These are phyloP conservation scores for Drosophila ogumai DNA, from an alignment of 1,140 invertebrate genomes.

Conservation along the genomic window DNA sequence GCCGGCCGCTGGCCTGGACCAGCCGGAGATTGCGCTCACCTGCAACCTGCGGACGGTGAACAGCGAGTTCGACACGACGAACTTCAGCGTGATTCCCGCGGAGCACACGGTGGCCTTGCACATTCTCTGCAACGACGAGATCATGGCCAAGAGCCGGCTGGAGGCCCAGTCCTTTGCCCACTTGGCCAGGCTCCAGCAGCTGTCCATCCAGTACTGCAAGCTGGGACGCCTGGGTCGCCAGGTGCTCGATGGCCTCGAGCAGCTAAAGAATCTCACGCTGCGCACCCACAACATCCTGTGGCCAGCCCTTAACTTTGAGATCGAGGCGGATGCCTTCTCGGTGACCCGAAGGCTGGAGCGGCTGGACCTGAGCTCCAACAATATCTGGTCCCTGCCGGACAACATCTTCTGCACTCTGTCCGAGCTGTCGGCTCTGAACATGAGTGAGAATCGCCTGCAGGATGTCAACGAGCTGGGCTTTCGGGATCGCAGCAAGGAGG, in stretches of 20 bases:
- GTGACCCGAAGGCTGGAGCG: constrained; percentile 90
- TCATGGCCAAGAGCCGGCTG: constrained; percentile 90
- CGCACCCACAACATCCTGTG: constrained; percentile 92
- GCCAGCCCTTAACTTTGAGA: constrained; percentile 91
- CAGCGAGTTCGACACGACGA: constrained; percentile 93
- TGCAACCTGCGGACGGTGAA: constrained; percentile 92
- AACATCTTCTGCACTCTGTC: constrained; percentile 93
- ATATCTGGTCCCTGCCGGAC: constrained; percentile 94
- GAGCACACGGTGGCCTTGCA: constrained; percentile 92
- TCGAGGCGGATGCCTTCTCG: constrained; percentile 90
- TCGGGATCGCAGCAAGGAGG: constrained; percentile 86
- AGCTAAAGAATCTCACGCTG: constrained; percentile 92
- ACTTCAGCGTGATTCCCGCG: constrained; percentile 93
- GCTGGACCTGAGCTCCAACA: constrained; percentile 94
- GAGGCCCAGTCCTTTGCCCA: constrained; percentile 92
- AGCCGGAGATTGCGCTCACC: constrained; percentile 90
- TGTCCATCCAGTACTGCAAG: constrained; percentile 94
- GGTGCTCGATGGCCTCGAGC: constrained; percentile 90
- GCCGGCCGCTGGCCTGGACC: constrained; percentile 61
- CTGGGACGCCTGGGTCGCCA: constrained; percentile 91
- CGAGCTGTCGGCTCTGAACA: constrained; percentile 91
- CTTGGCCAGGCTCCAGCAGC: constrained; percentile 90
- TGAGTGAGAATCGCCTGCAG: constrained; percentile 93
- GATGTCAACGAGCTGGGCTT: constrained; percentile 93
- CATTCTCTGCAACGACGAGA: constrained; percentile 91